phyloP scores from a whole-genome alignment of 2,888 invertebrate species.

The Drosophila silvestris region DNA sequence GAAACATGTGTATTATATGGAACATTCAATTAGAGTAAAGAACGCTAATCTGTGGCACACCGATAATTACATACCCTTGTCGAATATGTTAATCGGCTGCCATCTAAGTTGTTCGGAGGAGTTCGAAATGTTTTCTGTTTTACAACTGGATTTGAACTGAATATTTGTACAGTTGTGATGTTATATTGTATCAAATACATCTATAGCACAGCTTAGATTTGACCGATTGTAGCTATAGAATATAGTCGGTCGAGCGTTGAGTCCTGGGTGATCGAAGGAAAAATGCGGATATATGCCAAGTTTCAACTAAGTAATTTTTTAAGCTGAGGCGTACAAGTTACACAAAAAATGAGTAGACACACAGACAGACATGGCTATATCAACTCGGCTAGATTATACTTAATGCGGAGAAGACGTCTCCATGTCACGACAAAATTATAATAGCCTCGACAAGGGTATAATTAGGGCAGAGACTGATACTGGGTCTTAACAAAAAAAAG shows the following conservation, averaged over 20 bases:
- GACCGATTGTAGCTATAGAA: neutral
- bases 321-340: neutral
- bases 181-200: neutral
- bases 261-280: neutral
- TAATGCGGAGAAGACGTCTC: neutral
- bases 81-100: slow-evolving; percentile 6
- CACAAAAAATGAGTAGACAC: neutral
- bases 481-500: neutral
- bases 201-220: neutral
- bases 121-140: neutral
- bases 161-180: neutral
- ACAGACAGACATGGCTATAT: neutral
- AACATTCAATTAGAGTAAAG: slow-evolving; percentile 18
- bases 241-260: neutral
- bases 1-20: slow-evolving; percentile 11
- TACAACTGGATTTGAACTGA: neutral
- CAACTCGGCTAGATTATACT: neutral
- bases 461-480: neutral
- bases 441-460: neutral
- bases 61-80: neutral
- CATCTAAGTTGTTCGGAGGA: neutral
- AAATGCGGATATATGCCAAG: neutral
- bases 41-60: neutral
- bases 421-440: neutral
- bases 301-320: neutral